A percentile compares a stretch with the other conserved stretches of the same genome.
These are phyloP conservation scores for Pogona vitticeps DNA, from an alignment of 2,113 vertebrate species.

Conservation along the genomic window DNA sequence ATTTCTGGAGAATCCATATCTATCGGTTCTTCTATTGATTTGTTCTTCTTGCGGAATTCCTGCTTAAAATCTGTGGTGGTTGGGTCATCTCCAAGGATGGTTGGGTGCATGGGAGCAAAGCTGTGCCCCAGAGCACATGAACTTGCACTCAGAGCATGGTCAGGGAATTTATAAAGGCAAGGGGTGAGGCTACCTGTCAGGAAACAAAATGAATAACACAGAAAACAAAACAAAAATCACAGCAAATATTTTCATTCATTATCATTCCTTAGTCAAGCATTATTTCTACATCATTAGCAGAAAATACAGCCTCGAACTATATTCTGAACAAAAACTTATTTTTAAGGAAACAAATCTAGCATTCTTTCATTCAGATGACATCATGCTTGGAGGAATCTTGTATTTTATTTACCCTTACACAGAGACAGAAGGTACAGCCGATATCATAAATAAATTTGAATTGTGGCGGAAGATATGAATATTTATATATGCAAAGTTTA, in stretches of 20 bases:
- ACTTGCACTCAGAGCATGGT: constrained; percentile 83
- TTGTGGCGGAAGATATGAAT: too few species aligned
- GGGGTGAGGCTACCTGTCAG: constrained; percentile 87
- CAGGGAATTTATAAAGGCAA: constrained; percentile 95
- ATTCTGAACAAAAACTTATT: background rate
- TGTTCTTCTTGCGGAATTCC: constrained; percentile 87
- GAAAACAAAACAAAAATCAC: background rate
- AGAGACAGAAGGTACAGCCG: too few species aligned
- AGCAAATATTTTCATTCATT: rapidly evolving
- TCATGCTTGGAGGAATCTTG: background rate
- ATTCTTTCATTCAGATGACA: background rate
- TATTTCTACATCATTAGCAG: rapidly evolving
- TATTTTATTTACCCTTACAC: too few species aligned
- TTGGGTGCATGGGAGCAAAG: constrained; percentile 86
- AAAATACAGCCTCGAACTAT: background rate
- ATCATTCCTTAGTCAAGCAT: rapidly evolving
- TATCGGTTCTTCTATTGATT: constrained; percentile 83
- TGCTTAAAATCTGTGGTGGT: constrained; percentile 84
- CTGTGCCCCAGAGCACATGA: constrained; percentile 87
- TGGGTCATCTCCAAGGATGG: constrained; percentile 86
- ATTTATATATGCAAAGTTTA: too few species aligned
- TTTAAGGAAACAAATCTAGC: background rate
- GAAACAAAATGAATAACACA: constrained; percentile 5
- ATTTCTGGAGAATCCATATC: constrained; percentile 97
- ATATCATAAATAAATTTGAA: too few species aligned